These are phyloP conservation scores for Amaurobius ferox DNA, from an alignment of 2,888 invertebrate species.

Conservation along the genomic window DNA sequence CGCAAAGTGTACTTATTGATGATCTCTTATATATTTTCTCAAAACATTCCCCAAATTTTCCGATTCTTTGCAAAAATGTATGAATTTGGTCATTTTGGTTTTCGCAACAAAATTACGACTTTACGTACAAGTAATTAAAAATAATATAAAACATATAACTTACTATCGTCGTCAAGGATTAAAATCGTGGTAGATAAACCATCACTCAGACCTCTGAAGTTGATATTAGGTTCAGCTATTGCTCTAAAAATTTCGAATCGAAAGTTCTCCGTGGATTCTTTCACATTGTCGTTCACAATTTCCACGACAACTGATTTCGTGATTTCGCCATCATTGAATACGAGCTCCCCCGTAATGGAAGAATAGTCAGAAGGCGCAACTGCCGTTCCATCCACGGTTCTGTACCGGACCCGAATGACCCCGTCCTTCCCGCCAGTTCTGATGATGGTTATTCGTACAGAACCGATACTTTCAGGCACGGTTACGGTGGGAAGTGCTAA, in stretches of 20 bases:
- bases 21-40: too few relatives aligned
- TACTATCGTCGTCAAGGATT: constrained; percentile 82
- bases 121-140: too few relatives aligned
- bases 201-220: constrained; percentile 77
- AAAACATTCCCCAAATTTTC: too few relatives aligned
- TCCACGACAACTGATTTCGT: constrained; percentile 79
- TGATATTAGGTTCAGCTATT: constrained; percentile 75
- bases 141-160: too few relatives aligned
- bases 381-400: constrained; percentile 81
- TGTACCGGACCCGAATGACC: background rate
- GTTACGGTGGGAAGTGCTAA: background rate
- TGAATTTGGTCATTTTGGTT: too few relatives aligned
- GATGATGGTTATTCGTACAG: background rate
- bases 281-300: constrained; percentile 81
- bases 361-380: constrained; percentile 80
- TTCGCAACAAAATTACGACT: too few relatives aligned
- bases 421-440: constrained; percentile 19
- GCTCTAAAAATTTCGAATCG: constrained; percentile 68
- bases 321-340: constrained; percentile 80
- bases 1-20: too few relatives aligned
- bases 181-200: constrained; percentile 81
- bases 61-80: too few relatives aligned
- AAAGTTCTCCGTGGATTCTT: constrained; percentile 82
- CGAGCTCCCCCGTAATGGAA: constrained; percentile 79
- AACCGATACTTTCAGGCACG: constrained; percentile 12